Evolutionary conservation across 2,888 invertebrate genomes (phyloP).

Genomic region (Platycheirus albimanus): DNA sequence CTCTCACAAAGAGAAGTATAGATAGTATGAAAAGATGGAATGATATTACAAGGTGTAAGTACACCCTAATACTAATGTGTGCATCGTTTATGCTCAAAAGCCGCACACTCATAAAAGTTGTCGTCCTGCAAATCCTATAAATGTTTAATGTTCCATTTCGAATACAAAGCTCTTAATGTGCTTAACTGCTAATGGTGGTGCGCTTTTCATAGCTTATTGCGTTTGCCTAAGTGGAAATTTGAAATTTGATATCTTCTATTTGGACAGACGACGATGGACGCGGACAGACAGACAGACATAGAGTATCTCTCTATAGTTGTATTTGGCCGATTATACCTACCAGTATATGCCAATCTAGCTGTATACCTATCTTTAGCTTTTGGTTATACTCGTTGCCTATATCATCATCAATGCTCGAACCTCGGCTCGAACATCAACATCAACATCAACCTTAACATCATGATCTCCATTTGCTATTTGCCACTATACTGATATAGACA

Average conservation of each 20-base stretch:
- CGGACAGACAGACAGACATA: neutral
- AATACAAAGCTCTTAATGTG: conserved; percentile 73
- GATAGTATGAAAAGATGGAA: conserved; percentile 24
- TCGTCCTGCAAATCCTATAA: conserved; percentile 71
- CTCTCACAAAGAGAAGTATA: conserved; percentile 32
- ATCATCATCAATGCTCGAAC: too few relatives aligned
- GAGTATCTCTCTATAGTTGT: conserved; percentile 2
- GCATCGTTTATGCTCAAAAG: conserved; percentile 71
- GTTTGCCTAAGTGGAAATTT: conserved; percentile 68
- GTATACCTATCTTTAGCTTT: neutral
- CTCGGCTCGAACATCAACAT: too few relatives aligned
- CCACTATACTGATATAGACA: too few relatives aligned
- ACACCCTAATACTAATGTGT: conserved; percentile 61
- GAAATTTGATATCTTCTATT: conserved; percentile 67
- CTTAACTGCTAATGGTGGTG: conserved; percentile 72
- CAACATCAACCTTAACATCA: conserved; percentile 38
- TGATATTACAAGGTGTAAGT: conserved; percentile 63
- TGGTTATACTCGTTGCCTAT: too few relatives aligned
- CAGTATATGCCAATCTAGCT: conserved; percentile 10
- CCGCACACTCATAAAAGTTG: conserved; percentile 70
- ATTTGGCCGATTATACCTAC: conserved; percentile 45
- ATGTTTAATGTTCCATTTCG: conserved; percentile 73
- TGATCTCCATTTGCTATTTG: neutral
- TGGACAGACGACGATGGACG: conserved; percentile 8
- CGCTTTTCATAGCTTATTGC: conserved; percentile 74